Evolutionary conservation across 2,797 vertebrate species (phyloP).

Genomic region (Molossus alvarezi): DNA sequence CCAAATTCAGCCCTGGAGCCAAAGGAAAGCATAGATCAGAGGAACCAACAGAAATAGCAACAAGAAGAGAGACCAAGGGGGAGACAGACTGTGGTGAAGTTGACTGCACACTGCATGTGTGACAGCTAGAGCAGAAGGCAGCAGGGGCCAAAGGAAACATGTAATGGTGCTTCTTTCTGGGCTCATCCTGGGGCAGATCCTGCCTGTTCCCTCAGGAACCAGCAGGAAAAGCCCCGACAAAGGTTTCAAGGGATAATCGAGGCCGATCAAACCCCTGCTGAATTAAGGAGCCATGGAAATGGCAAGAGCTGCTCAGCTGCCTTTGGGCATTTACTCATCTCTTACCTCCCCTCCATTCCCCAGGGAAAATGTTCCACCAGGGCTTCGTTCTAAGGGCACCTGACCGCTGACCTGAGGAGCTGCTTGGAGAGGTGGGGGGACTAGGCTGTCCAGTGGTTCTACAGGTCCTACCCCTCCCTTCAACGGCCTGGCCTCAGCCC

Average conservation of each 20-base stretch:
- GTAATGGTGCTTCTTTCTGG: neutral
- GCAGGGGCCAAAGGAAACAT: neutral
- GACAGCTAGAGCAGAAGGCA: neutral
- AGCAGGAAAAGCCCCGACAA: neutral
- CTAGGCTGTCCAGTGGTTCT: neutral
- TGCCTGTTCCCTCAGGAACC: neutral
- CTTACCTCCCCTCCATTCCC: neutral
- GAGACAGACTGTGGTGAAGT: neutral
- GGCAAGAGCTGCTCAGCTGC: neutral
- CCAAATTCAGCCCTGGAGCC: neutral
- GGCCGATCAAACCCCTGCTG: neutral
- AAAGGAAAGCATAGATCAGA: neutral
- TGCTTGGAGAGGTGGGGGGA: neutral
- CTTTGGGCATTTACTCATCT: neutral
- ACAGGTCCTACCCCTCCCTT: neutral
- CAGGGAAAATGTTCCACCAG: neutral
- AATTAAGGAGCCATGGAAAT: neutral
- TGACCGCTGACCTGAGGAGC: neutral
- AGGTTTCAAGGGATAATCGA: neutral
- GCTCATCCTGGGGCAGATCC: neutral
- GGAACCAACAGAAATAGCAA: neutral
- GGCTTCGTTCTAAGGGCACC: neutral
- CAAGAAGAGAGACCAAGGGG: neutral
- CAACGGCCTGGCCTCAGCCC: neutral
- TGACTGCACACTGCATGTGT: neutral